Evolutionary conservation across 1,140 invertebrate genomes (phyloP), one percentile per base, ranked within the genome.

Genomic region (Drosophila sturtevanti): DNA sequence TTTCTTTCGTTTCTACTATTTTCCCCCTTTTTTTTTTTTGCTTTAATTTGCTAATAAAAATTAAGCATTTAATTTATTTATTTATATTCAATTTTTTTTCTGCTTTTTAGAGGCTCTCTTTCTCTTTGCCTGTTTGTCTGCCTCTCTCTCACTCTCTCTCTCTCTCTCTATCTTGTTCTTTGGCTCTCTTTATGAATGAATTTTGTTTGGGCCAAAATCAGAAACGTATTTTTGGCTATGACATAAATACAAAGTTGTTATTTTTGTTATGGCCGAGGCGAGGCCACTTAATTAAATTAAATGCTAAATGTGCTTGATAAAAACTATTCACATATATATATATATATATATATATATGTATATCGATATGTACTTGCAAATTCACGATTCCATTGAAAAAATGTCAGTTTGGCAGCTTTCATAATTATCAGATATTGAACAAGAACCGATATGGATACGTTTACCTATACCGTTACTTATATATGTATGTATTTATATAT

Each of bases 11-110:
- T 54, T 44, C 38, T 12, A 34, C 55, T 59, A 12, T 67, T 52
- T 56, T 61, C 34, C 48, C 22, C 22, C 7, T 31, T 51, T 27
- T n/a, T 51, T 14, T 34, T 72, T 76, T 58, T 60, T 66, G 74
- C 62, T 86, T 87, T 75, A 87, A 78, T 86, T 87, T 67, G 75
- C 72, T 86, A 87, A 86, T 86, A 86, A 86, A 89, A 82, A 81
- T 87, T 81, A 87, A 79, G 76, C 76, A 86, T 81, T 80, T 81
- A 71, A 82, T 86, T 78, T 86, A 75, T 81, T 76, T 87, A 76
- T 87, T 78, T 74, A 68, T 79, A 79, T 77, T 16, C 58, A 59
- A 31, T 31, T 31, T 31, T 31, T 31, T 31, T 6, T 6, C 4
- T 31, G n/a, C n/a, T 55, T 31, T 31, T 24, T 55, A 4, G 52